Evolutionary conservation across 2,888 invertebrate genomes (phyloP).

Genomic region (Pheosia tremula): DNA sequence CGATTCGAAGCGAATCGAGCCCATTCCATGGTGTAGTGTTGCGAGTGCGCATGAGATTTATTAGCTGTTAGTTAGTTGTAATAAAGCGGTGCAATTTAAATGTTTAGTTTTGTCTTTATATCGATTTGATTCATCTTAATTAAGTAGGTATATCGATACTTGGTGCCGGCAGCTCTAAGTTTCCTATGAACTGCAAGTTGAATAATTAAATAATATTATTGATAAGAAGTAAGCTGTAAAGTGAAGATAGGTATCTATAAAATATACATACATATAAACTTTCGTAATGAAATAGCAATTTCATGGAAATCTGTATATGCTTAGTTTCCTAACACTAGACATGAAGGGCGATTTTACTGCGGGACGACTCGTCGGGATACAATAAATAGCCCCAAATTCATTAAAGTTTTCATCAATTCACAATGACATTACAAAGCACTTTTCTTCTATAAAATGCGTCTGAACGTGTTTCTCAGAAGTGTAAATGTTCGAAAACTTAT

Average conservation of each 20-base stretch:
- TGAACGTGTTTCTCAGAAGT: no score
- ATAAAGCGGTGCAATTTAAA: slow-evolving; percentile 60
- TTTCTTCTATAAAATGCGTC: no score
- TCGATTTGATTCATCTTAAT: slow-evolving; percentile 19
- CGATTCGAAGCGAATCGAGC: slow-evolving; percentile 54
- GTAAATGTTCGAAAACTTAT: no score
- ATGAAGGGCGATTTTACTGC: background rate
- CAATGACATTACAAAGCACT: no score
- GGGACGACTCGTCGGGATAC: background rate
- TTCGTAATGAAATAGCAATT: background rate
- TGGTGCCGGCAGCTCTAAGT: slow-evolving; percentile 34
- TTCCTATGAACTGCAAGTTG: slow-evolving; percentile 39
- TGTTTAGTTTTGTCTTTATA: slow-evolving; percentile 34
- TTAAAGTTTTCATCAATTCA: no score
- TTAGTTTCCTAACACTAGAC: background rate
- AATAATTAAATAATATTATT: slow-evolving; percentile 29
- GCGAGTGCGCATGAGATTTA: slow-evolving; percentile 53
- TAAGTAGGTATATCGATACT: slow-evolving; percentile 14
- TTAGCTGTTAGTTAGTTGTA: slow-evolving; percentile 54
- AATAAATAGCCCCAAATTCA: no score
- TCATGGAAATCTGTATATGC: background rate
- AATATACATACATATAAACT: background rate
- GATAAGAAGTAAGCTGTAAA: slow-evolving; percentile 31
- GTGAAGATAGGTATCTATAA: slow-evolving; percentile 13
- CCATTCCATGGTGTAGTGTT: slow-evolving; percentile 75